Conservation (phyloP, 2,113 vertebrate species). For the Hypomesus transpacificus region DNA sequence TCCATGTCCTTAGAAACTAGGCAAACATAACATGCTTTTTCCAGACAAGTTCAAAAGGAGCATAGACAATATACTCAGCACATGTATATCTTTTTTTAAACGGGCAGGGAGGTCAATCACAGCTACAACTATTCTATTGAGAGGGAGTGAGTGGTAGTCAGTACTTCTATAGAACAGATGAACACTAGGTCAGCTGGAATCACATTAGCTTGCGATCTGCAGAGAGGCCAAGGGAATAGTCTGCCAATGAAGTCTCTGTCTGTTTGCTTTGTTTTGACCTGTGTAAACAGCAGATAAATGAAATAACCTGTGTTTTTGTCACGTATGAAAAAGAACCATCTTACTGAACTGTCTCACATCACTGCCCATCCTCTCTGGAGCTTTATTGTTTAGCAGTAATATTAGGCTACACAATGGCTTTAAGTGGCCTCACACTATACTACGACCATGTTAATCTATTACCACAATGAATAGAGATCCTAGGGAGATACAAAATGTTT, state of each 20-base stretch:
- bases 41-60: too few relatives aligned
- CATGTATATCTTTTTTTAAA: neutral
- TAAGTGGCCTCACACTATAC: conserved; percentile 19
- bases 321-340: neutral
- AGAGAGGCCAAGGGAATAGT: conserved; percentile 21
- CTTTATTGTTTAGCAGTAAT: neutral
- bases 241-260: conserved; percentile 13
- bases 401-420: conserved; percentile 14
- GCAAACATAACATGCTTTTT: too few relatives aligned
- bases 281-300: neutral
- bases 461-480: conserved; percentile 39
- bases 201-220: conserved; percentile 10
- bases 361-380: neutral
- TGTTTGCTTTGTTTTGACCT: neutral
- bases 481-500: conserved; percentile 52
- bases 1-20: too few relatives aligned
- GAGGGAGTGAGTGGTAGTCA: conserved; percentile 21
- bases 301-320: neutral
- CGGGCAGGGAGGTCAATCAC: conserved; percentile 6
- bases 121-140: neutral
- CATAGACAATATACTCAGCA: too few relatives aligned
- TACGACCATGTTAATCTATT: conserved; percentile 47
- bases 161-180: too few relatives aligned
- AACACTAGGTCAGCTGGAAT: too few relatives aligned
- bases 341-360: neutral